Evolutionary conservation across 1,140 invertebrate genomes (phyloP), one percentile per base, ranked within the genome.

Genomic region (Camponotus vicinus): DNA sequence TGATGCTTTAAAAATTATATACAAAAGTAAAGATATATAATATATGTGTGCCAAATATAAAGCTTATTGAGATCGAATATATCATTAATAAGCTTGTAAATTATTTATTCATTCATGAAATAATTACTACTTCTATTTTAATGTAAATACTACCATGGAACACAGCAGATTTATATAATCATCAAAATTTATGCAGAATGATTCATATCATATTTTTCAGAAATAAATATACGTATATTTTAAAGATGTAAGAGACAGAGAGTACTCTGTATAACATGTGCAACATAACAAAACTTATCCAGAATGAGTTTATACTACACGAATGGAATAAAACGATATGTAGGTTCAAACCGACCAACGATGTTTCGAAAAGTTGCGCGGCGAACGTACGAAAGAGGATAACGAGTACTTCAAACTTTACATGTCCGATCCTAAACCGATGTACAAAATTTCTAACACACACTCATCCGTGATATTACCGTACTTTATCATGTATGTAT

Each of bases 381-480:
- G 42, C 59, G 37, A 69, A 55, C 45, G 37, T 11, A 13, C 21
- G 63, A 86, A 89, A 86, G 59, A 63, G 61, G 52, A 86, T 86
- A 76, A 82, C 52, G 55, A 40, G 52, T 34, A 64, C 40, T 42
- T n/a, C 15, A 71, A 66, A 64, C 75, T 88, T 89, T 86, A 88
- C 32, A 57, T 27, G 70, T 42, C 66, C 49, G 73, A 86, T 86
- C 57, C 70, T 70, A 86, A 67, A 66, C 40, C 64, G 67, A 32
- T 82, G 45, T 66, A 52, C 49, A 59, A 83, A 70, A 86, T 86
- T 67, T 76, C 69, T 52, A 83, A 83, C 79, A 73, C 69, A 73
- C 69, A 83, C 79, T 73, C 79, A 61, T 61, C 32, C 55, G 32
- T 32, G 40, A 73, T 73, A 83, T 83, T 82, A 82, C 34, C 70